These are phyloP conservation scores for Picathartes gymnocephalus DNA, from an alignment of 2,113 vertebrate genomes.

Conservation along the genomic window DNA sequence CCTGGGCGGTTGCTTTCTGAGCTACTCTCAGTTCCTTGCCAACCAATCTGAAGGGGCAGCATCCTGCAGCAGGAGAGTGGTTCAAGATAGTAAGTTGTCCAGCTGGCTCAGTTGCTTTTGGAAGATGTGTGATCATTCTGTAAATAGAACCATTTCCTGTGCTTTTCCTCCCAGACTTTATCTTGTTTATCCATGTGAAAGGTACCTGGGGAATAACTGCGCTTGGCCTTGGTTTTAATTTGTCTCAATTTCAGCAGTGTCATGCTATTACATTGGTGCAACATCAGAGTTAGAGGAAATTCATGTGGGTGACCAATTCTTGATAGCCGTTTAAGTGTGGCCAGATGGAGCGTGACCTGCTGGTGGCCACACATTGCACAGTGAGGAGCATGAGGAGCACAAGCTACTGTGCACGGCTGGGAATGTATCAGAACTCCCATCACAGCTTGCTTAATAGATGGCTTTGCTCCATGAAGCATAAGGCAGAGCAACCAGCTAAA, in stretches of 20 bases:
- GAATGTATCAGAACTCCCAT: background rate
- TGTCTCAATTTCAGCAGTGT: background rate
- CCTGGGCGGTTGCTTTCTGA: constrained; percentile 41
- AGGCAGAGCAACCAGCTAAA: background rate
- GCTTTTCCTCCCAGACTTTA: constrained; percentile 24
- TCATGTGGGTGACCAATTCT: constrained; percentile 7
- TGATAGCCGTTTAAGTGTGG: constrained; percentile 22
- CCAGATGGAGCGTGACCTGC: background rate
- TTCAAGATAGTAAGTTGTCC: constrained; percentile 60
- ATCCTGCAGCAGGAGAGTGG: constrained; percentile 54
- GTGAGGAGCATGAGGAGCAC: background rate
- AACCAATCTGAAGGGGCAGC: constrained; percentile 53
- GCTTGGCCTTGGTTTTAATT: constrained; percentile 9
- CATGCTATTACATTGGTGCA: constrained; percentile 23
- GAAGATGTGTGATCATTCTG: constrained; percentile 54
- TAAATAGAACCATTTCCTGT: constrained; percentile 57
- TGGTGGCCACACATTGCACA: background rate
- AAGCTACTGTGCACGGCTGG: background rate
- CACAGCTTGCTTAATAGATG: background rate
- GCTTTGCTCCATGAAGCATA: background rate
- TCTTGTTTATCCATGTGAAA: constrained; percentile 53
- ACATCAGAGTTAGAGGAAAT: constrained; percentile 13
- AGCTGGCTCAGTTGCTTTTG: constrained; percentile 60
- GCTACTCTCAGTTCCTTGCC: constrained; percentile 27
- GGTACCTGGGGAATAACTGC: constrained; percentile 22